phyloP scores from a whole-genome alignment of 2,797 vertebrate genomes.

The Aeoliscus strigatus region DNA sequence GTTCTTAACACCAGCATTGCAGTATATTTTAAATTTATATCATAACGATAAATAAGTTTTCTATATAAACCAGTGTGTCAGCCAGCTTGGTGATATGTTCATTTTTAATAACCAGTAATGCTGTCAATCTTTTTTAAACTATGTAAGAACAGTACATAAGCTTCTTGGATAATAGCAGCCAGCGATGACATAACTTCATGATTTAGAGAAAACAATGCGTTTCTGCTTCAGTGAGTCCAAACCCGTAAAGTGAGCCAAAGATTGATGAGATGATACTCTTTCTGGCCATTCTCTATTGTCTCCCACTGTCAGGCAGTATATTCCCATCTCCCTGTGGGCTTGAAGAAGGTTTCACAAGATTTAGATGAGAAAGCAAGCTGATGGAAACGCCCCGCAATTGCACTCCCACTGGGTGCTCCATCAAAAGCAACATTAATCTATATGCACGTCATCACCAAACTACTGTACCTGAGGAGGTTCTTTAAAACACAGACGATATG shows the following conservation, averaged over 20 bases:
- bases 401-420: conserved; percentile 64
- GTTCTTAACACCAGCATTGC: no score
- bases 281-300: conserved; percentile 59
- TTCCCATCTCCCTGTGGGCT: conserved; percentile 49
- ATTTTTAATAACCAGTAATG: no score
- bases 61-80: no score
- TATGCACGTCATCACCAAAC: conserved; percentile 51
- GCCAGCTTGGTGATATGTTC: no score
- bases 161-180: conserved; percentile 14
- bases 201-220: conserved; percentile 44
- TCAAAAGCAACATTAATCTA: conserved; percentile 61
- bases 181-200: conserved; percentile 25
- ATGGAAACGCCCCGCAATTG: conserved; percentile 62
- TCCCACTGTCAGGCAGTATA: conserved; percentile 51
- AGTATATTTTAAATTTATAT: no score
- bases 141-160: no score
- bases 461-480: conserved; percentile 52
- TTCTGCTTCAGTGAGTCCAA: conserved; percentile 26
- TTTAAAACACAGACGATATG: conserved; percentile 37
- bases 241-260: conserved; percentile 46
- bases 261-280: conserved; percentile 54
- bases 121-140: no score
- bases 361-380: conserved; percentile 57
- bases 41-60: no score
- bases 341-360: conserved; percentile 61